These are phyloP conservation scores for Anadara kagoshimensis DNA, from an alignment of 1,140 invertebrate genomes.

Conservation along the genomic window DNA sequence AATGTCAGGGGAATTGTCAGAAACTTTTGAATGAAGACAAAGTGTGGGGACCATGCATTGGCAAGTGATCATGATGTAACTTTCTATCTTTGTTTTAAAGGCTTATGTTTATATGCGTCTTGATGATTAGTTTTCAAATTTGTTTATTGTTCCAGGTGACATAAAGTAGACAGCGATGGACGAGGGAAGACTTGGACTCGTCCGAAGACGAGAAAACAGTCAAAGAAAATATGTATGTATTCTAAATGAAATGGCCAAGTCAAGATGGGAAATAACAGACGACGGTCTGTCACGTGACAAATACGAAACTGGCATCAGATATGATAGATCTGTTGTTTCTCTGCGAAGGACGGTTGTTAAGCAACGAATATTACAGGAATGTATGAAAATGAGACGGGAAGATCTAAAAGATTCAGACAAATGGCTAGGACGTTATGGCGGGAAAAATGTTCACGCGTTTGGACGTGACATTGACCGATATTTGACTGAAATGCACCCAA, in stretches of 20 bases:
- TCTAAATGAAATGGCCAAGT: constrained; percentile 43
- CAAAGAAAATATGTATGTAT: constrained; percentile 47
- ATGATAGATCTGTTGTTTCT: constrained; percentile 28
- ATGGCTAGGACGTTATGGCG: constrained; percentile 41
- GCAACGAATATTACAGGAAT: constrained; percentile 39
- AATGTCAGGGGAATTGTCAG: too few relatives aligned
- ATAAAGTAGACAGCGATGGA: constrained; percentile 29
- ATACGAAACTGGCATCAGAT: constrained; percentile 28
- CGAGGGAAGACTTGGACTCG: constrained; percentile 39
- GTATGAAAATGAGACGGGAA: constrained; percentile 44
- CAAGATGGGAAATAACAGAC: constrained; percentile 24
- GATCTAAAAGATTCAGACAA: constrained; percentile 13
- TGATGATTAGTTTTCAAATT: too few relatives aligned
- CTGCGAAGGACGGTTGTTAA: constrained; percentile 26
- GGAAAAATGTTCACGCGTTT: constrained; percentile 41
- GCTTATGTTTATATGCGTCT: too few relatives aligned
- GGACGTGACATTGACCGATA: constrained; percentile 43
- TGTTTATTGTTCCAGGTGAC: neutral
- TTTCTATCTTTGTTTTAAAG: too few relatives aligned
- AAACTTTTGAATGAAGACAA: too few relatives aligned
- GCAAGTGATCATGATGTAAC: too few relatives aligned
- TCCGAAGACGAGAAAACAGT: constrained; percentile 42
- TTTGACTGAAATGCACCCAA: constrained; percentile 44
- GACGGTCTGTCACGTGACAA: constrained; percentile 32
- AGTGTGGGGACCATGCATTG: too few relatives aligned